Base-by-base conservation (phyloP, 2,888 invertebrate species). In the Norana najaformis region DNA sequence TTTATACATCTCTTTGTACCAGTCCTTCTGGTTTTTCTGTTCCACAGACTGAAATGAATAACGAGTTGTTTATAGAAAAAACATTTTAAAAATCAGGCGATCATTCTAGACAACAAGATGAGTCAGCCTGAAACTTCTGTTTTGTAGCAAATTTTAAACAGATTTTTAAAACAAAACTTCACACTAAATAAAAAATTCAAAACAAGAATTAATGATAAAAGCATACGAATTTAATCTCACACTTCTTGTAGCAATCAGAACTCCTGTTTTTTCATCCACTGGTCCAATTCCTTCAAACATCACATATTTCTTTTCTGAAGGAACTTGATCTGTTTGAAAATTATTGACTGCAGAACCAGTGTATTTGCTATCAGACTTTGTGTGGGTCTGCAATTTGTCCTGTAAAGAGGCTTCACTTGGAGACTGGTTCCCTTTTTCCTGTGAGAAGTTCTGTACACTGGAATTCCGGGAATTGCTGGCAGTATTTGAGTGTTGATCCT, bases 1-100 rank as follows among this genome's bases (percentile, higher is more conserved):
- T n/a, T 37, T 85, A 35, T 85, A 85, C 85, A 85, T 85, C 35
- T 37, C 35, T 85, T 37, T 35, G 37, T 85, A 85, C 85, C 85
- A 85, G 34, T 85, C 85, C 85, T 85, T 85, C 85, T 85, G 85
- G 11, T 36, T 36, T 20, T 8, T 85, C 18, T 35, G 23, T 8
- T 85, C 85, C 30, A 85, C 20, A 35, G 85, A 85, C 85, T 85
- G 35, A 53, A 35, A 85, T 3, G 69, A 69, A 69, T 1, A 69
- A n/a, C 5, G 11, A n/a, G 69, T 69, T 69, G n/a, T 69, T 30
- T n/a, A 69, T 11, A n/a, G 6, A 69, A 11, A 69, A 69, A 69
- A 5, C n/a, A n/a, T n/a, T n/a, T n/a, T n/a, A n/a, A n/a, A n/a
- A n/a, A n/a, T n/a, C n/a, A n/a, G n/a, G n/a, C n/a, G n/a, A n/a